Conservation (phyloP, 2,888 invertebrate genomes). For the Noctua janthina region DNA sequence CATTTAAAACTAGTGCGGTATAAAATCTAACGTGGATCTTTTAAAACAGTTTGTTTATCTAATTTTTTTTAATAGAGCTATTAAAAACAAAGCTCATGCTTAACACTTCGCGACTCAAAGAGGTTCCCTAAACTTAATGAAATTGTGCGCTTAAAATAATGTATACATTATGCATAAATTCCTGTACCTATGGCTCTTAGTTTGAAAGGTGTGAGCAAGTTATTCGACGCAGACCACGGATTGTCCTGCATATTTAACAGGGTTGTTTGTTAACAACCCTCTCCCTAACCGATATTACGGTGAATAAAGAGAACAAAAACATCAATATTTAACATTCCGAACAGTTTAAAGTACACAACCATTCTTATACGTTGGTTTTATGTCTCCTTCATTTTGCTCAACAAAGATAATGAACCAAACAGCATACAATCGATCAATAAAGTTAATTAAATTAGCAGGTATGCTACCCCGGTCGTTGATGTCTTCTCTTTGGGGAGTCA, state of each 20-base stretch:
- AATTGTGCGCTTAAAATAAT: conserved; percentile 28
- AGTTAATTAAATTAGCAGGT: conserved; percentile 35
- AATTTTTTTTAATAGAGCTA: neutral
- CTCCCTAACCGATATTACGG: conserved; percentile 14
- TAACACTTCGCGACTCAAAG: conserved; percentile 8
- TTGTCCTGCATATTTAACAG: conserved; percentile 57
- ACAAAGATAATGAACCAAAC: neutral
- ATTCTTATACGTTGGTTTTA: neutral
- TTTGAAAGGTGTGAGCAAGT: conserved; percentile 49
- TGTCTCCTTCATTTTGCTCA: neutral
- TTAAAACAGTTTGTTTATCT: neutral
- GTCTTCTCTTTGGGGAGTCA: conserved; percentile 54
- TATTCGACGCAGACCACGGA: conserved; percentile 46
- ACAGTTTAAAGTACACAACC: neutral
- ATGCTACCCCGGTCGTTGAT: conserved; percentile 48
- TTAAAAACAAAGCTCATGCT: neutral
- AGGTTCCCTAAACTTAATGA: neutral
- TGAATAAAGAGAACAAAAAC: conserved; percentile 25
- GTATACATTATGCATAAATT: conserved; percentile 31
- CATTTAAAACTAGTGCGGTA: neutral
- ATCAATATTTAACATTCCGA: conserved; percentile 23
- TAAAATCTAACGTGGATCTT: neutral
- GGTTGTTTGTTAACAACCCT: conserved; percentile 26
- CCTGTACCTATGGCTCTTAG: conserved; percentile 29
- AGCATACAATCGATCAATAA: conserved; percentile 21